A percentile compares a stretch with the other conserved stretches of the same genome.
Conservation (phyloP, 2,797 vertebrate genomes). For the Danio kyathit region DNA sequence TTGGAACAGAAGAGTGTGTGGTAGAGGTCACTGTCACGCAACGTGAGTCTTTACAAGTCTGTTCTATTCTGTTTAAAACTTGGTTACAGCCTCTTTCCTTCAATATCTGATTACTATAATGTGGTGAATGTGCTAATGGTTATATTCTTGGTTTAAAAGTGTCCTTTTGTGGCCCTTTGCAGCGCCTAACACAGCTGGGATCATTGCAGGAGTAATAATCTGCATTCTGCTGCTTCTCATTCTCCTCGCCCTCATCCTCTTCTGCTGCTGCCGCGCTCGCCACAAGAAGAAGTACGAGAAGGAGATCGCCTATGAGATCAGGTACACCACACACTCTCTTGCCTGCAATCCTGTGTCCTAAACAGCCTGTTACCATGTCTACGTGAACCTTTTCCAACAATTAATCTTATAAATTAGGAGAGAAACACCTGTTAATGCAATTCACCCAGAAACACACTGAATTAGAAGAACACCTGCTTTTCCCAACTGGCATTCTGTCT, state of each 20-base stretch:
- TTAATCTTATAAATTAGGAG: neutral
- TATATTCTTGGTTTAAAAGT: neutral
- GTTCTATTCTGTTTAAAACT: neutral
- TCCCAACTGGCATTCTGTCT: neutral
- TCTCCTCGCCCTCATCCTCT: slow-evolving; percentile 85
- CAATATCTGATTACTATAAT: neutral
- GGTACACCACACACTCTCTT: slow-evolving; percentile 73
- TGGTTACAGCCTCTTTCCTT: neutral
- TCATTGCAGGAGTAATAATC: slow-evolving; percentile 87
- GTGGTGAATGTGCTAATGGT: neutral
- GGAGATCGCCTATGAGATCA: slow-evolving; percentile 96
- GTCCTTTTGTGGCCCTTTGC: slow-evolving; percentile 55
- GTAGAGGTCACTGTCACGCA: slow-evolving; percentile 84
- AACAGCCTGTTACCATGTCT: neutral
- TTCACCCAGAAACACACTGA: neutral
- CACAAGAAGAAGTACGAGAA: slow-evolving; percentile 96
- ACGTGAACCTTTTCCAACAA: neutral
- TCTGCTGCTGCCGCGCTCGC: slow-evolving; percentile 88
- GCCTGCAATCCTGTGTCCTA: neutral
- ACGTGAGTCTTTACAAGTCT: slow-evolving; percentile 80
- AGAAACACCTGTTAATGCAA: neutral
- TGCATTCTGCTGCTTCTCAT: slow-evolving; percentile 84
- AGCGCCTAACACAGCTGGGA: slow-evolving; percentile 89
- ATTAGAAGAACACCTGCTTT: neutral
- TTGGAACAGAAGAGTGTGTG: slow-evolving; percentile 88